Percentiles rank a stretch among this genome's conserved stretches.
phyloP scores from a whole-genome alignment of 2,888 invertebrate genomes.

The Coleophora deauratella region DNA sequence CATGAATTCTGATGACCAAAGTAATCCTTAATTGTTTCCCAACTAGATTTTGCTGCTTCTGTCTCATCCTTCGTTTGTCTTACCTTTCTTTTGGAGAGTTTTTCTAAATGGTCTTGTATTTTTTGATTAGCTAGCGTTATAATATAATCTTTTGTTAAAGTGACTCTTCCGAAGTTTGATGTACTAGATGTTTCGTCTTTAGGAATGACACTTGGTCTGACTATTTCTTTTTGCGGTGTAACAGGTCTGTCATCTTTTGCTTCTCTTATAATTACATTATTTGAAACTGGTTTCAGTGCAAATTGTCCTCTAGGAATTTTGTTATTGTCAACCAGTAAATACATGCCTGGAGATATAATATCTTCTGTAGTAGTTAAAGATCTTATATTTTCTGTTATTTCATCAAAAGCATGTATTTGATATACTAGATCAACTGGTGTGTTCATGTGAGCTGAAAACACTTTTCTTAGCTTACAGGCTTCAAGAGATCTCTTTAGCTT shows the following conservation, averaged over 20 bases:
- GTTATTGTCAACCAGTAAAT: conserved; percentile 35
- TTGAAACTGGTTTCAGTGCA: conserved; percentile 32
- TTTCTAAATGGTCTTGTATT: not conserved
- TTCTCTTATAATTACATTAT: conserved; percentile 7
- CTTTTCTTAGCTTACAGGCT: conserved; percentile 32
- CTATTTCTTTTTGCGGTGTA: conserved; percentile 1
- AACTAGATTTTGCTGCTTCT: conserved; percentile 20
- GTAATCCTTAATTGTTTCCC: conserved; percentile 34
- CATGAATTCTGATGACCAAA: conserved; percentile 47
- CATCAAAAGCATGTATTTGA: conserved; percentile 41
- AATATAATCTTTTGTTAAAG: conserved; percentile 38
- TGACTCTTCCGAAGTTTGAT: conserved; percentile 24
- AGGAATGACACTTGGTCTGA: not conserved
- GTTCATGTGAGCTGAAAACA: conserved; percentile 47
- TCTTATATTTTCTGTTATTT: conserved; percentile 8
- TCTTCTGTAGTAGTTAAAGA: conserved; percentile 1
- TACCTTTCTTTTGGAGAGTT: not conserved
- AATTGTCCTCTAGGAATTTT: conserved; percentile 25
- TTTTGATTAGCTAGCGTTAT: conserved; percentile 22
- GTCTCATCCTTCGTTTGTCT: not conserved
- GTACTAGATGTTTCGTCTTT: not conserved
- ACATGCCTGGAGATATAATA: conserved; percentile 35
- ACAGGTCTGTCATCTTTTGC: not conserved
- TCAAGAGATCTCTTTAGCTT: conserved; percentile 33
- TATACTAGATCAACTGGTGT: conserved; percentile 53